phyloP scores from a whole-genome alignment of 2,113 vertebrate species.

The Perognathus longimembris region DNA sequence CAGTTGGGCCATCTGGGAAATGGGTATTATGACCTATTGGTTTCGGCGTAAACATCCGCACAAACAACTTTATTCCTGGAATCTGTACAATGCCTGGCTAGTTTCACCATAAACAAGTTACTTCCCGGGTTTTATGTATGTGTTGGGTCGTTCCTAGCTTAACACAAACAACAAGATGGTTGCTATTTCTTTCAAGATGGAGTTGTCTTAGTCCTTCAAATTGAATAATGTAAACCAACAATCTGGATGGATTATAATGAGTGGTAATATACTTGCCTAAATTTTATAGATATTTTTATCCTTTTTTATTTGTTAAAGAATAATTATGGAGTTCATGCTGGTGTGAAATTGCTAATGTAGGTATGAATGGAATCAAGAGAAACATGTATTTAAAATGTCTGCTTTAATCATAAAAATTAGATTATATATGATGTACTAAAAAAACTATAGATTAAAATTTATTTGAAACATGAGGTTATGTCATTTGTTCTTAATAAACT shows the following conservation, averaged over 20 bases:
- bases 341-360: constrained; percentile 20
- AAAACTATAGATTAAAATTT: background rate
- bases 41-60: too few species aligned
- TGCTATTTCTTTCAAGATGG: too few species aligned
- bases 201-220: too few species aligned
- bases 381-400: constrained; percentile 27
- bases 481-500: constrained; percentile 17
- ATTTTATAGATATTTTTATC: constrained; percentile 3
- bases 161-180: too few species aligned
- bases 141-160: too few species aligned
- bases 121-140: too few species aligned
- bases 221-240: background rate
- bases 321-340: constrained; percentile 19
- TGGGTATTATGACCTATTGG: too few species aligned
- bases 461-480: background rate
- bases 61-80: too few species aligned
- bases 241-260: background rate
- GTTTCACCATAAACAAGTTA: too few species aligned
- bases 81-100: too few species aligned
- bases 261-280: background rate
- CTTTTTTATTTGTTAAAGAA: constrained; percentile 1
- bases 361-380: constrained; percentile 35
- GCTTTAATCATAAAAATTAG: background rate
- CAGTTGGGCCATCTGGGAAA: too few species aligned
- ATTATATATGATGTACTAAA: background rate